phyloP scores from a whole-genome alignment of 1,140 invertebrate genomes.

The Diabrotica undecimpunctata region DNA sequence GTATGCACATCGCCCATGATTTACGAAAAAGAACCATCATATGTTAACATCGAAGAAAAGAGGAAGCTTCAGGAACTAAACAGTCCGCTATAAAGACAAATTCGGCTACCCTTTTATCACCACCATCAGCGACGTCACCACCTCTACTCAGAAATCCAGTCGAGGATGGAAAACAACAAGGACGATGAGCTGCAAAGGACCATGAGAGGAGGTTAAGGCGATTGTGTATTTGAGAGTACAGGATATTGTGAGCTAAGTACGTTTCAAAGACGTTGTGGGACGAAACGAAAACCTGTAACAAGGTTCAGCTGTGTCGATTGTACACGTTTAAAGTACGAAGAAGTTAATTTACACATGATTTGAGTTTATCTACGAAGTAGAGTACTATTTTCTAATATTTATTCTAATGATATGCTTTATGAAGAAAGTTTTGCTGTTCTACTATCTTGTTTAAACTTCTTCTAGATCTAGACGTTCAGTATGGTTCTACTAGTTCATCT shows the following conservation, averaged over 20 bases:
- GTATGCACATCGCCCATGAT: constrained; percentile 57
- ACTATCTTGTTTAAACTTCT: too few species aligned
- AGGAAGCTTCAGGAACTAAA: constrained; percentile 53
- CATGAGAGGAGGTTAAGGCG: constrained; percentile 67
- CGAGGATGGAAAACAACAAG: constrained; percentile 53
- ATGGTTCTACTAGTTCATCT: too few species aligned
- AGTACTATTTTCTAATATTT: too few species aligned
- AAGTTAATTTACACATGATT: too few species aligned
- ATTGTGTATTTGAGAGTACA: constrained; percentile 59
- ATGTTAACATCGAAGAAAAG: constrained; percentile 54
- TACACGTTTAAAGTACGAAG: too few species aligned
- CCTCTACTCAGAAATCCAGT: constrained; percentile 56
- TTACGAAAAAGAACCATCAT: constrained; percentile 50
- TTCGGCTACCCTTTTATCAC: constrained; percentile 70
- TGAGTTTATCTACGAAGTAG: too few species aligned
- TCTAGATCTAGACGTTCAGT: too few species aligned
- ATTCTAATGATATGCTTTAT: too few species aligned
- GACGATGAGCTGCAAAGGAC: constrained; percentile 56
- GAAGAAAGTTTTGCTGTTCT: too few species aligned
- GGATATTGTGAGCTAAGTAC: constrained; percentile 49
- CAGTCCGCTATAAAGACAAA: constrained; percentile 60
- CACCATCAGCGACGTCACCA: constrained; percentile 60
- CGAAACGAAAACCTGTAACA: too few species aligned
- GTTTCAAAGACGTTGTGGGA: too few species aligned
- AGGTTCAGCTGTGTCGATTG: too few species aligned